Evolutionary conservation across 2,888 invertebrate genomes (phyloP), one percentile per base, ranked within the genome.

Genomic region (Caenorhabditis angaria): DNA sequence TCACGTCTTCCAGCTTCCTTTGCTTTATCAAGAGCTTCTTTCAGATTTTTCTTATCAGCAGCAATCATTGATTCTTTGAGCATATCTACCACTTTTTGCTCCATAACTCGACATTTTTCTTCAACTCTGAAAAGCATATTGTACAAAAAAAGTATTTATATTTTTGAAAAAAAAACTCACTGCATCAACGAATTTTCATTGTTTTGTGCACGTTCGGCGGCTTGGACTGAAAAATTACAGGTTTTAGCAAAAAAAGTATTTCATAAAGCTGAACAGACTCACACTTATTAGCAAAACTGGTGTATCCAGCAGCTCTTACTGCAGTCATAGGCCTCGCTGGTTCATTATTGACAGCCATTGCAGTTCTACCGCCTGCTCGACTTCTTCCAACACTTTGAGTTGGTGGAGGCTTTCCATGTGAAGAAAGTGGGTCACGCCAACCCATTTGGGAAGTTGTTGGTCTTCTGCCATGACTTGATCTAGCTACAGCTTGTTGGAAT

Each of bases 1-100:
- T 99, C 97, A 86, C 96, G 91, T 10, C 94, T 92, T 0, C 95
- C 95, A 0, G 97, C 96, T 88, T 99, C 97, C 88, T 97, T 96
- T 0, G 97, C 97, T 88, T 95, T 94, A 63, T 94, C 93, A 56
- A 97, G 88, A 0, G 95, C 92, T 89, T 76, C 77, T 47, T 77
- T 77, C 18, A 57, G 68, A 53, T 68, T 77, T 57, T 91, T 91
- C 66, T 91, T 90, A 73, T 90, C 90, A 74, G 91, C 91, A 2
- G 92, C 92, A 70, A 92, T 88, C 81, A 94, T 94, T 0, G 96
- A 95, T 78, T 94, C 94, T 88, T 97, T 95, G 41, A 99, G 92
- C 61, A 97, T 89, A 59, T 92, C 91, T 90, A 94, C 93, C 76
- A 97, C 95, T 87, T 93, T 93, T 4, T 91, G 91, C 88, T 99